phyloP scores from a whole-genome alignment of 2,113 vertebrate genomes.

The Strigops habroptila region DNA sequence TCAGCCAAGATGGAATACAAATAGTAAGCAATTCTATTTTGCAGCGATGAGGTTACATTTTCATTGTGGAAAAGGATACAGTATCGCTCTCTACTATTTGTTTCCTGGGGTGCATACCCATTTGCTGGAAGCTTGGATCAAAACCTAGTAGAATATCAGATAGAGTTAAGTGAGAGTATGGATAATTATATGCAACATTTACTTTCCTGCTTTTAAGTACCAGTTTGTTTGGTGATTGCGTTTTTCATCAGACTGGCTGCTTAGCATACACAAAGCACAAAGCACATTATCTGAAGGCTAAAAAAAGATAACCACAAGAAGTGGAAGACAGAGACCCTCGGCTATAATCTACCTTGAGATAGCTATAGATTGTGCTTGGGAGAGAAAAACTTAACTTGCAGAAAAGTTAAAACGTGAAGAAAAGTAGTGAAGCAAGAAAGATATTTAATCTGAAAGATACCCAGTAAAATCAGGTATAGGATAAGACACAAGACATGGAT shows the following conservation, averaged over 20 bases:
- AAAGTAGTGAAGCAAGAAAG: neutral
- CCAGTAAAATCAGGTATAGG: neutral
- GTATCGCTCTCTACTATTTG: neutral
- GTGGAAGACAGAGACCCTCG: neutral
- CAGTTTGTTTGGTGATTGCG: neutral
- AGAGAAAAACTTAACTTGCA: neutral
- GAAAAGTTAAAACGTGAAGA: neutral
- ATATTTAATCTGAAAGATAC: neutral
- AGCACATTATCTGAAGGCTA: neutral
- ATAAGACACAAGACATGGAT: neutral
- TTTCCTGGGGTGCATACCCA: neutral
- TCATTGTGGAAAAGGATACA: neutral
- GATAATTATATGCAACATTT: neutral
- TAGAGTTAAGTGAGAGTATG: neutral
- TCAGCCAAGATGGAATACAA: neutral
- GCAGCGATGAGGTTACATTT: neutral
- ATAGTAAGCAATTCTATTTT: neutral
- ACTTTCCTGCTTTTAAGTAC: slow-evolving; percentile 7
- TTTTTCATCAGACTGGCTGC: neutral
- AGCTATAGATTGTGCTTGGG: neutral
- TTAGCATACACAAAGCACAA: neutral
- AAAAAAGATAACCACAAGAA: neutral
- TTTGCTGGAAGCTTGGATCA: neutral
- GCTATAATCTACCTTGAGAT: neutral
- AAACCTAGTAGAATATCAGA: neutral